Conservation (phyloP, 2,113 vertebrate genomes). For the Cyprinus carpio region DNA sequence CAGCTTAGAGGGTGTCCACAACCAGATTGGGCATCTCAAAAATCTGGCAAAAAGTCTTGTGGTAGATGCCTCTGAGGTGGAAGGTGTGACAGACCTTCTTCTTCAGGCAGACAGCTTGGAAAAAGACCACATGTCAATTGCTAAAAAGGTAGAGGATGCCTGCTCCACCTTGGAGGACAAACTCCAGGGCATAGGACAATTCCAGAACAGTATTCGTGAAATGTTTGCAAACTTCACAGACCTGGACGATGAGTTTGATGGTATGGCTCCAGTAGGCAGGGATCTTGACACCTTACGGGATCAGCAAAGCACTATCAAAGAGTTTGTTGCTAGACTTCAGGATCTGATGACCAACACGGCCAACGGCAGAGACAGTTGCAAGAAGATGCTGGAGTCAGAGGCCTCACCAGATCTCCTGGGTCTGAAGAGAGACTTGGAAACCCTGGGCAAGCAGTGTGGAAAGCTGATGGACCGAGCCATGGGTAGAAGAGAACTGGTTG, state of each 20-base stretch:
- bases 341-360: conserved; percentile 83
- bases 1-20: conserved; percentile 80
- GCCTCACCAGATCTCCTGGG: conserved; percentile 90
- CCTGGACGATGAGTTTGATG: conserved; percentile 94
- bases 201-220: conserved; percentile 93
- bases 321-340: conserved; percentile 84
- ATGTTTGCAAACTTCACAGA: conserved; percentile 94
- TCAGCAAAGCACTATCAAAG: conserved; percentile 82
- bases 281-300: conserved; percentile 75
- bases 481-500: conserved; percentile 82
- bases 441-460: conserved; percentile 92
- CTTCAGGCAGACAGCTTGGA: conserved; percentile 83
- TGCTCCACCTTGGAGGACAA: conserved; percentile 89
- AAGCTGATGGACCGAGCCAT: conserved; percentile 90
- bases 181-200: conserved; percentile 94
- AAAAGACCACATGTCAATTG: conserved; percentile 78
- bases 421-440: conserved; percentile 90
- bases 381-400: conserved; percentile 88
- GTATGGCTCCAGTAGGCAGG: conserved; percentile 87
- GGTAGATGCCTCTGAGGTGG: conserved; percentile 81
- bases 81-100: conserved; percentile 86
- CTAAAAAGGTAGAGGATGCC: conserved; percentile 80
- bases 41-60: conserved; percentile 85
- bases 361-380: conserved; percentile 86
- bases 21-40: conserved; percentile 81